These are phyloP conservation scores for Lamellibrachia luymesi DNA, from an alignment of 1,140 invertebrate species.

Conservation along the genomic window DNA sequence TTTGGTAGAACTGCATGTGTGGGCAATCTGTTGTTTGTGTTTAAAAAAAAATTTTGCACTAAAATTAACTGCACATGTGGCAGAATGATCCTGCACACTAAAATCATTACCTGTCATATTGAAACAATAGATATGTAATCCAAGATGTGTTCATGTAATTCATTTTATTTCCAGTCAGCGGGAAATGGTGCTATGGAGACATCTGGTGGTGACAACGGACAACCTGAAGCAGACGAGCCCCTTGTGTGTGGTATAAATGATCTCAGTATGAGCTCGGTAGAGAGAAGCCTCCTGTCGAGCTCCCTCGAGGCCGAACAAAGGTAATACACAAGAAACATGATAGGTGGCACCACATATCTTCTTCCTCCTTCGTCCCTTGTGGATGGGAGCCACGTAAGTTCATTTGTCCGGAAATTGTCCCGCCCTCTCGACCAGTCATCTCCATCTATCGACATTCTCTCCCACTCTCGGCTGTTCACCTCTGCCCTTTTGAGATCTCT, in stretches of 20 bases:
- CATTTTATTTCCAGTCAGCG: conserved; percentile 17
- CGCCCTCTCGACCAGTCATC: too few species aligned
- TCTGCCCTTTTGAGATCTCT: too few species aligned
- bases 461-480: too few species aligned
- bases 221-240: conserved; percentile 27
- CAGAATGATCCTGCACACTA: too few species aligned
- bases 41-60: too few species aligned
- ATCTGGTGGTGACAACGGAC: conserved; percentile 30
- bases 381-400: neutral
- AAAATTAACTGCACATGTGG: too few species aligned
- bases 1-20: too few species aligned
- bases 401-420: too few species aligned
- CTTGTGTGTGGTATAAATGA: conserved; percentile 35
- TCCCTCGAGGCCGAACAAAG: conserved; percentile 56
- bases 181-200: conserved; percentile 13
- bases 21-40: too few species aligned
- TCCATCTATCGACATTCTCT: too few species aligned
- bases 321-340: conserved; percentile 28
- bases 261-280: conserved; percentile 31
- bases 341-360: neutral
- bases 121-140: neutral
- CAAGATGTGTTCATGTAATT: neutral
- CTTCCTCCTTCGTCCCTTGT: neutral
- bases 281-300: conserved; percentile 43
- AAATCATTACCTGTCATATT: too few species aligned